A percentile compares a stretch with the other conserved stretches of the same genome.
phyloP scores from a whole-genome alignment of 2,797 vertebrate genomes.

The Zenarchopterus dispar region DNA sequence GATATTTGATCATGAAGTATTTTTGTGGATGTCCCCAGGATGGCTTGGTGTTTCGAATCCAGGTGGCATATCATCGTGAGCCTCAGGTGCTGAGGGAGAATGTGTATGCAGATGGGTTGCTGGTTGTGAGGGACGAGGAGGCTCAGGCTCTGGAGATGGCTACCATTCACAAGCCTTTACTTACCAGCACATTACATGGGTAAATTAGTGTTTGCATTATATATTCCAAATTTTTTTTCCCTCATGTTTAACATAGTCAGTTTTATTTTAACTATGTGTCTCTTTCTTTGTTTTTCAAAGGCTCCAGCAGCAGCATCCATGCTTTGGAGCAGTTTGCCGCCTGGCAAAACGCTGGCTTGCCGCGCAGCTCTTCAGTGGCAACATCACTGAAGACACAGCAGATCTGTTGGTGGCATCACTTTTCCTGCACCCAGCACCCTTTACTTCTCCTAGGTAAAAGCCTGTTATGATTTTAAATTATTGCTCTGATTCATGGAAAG shows the following conservation, averaged over 20 bases:
- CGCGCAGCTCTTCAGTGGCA: slow-evolving; percentile 88
- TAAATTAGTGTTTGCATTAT: slow-evolving; percentile 61
- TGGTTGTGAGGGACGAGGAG: slow-evolving; percentile 88
- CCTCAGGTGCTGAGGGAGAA: slow-evolving; percentile 90
- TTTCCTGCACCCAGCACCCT: slow-evolving; percentile 92
- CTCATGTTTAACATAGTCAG: no score
- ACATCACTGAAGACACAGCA: slow-evolving; percentile 87
- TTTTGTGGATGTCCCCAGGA: slow-evolving; percentile 77
- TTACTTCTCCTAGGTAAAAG: slow-evolving; percentile 88
- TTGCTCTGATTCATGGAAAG: neutral
- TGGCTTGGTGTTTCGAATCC: slow-evolving; percentile 90
- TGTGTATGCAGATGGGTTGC: slow-evolving; percentile 86
- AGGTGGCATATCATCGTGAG: slow-evolving; percentile 94
- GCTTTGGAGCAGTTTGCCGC: slow-evolving; percentile 88
- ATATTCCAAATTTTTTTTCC: no score
- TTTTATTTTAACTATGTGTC: neutral
- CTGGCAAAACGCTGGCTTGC: slow-evolving; percentile 95
- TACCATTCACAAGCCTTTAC: slow-evolving; percentile 86
- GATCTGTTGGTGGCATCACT: slow-evolving; percentile 92
- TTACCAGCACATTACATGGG: slow-evolving; percentile 95
- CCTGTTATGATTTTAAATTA: neutral
- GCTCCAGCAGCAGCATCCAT: slow-evolving; percentile 92
- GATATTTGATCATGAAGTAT: neutral
- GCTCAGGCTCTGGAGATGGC: slow-evolving; percentile 88
- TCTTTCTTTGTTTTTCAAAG: slow-evolving; percentile 66